Evolutionary conservation across 2,888 invertebrate genomes (phyloP).

Genomic region (Sabellastarte sp.): DNA sequence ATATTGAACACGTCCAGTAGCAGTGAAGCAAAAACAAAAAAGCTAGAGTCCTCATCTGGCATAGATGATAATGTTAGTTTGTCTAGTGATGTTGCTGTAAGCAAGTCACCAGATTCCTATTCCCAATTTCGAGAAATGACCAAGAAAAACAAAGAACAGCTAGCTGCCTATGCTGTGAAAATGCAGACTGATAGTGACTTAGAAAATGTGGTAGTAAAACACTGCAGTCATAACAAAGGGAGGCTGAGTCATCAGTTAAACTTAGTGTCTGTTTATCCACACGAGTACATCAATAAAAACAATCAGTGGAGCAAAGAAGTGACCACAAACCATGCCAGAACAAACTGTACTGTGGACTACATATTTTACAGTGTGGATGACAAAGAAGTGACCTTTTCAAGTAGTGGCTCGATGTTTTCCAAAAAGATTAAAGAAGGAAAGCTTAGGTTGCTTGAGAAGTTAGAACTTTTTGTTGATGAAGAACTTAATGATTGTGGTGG

Average conservation of each 20-base stretch:
- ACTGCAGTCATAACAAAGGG: too few species aligned
- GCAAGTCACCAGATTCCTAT: not conserved
- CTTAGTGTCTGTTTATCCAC: not conserved
- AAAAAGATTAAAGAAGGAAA: not conserved
- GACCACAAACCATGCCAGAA: slow-evolving; percentile 80
- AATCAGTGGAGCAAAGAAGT: too few species aligned
- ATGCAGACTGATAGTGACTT: not conserved
- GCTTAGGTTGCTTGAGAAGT: slow-evolving; percentile 36
- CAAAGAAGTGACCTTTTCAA: slow-evolving; percentile 3
- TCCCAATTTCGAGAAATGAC: too few species aligned
- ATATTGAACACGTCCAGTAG: too few species aligned
- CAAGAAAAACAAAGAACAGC: not conserved
- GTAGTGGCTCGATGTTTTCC: not conserved
- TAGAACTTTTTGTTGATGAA: slow-evolving; percentile 68
- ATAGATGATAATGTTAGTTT: too few species aligned
- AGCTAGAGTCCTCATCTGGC: too few species aligned
- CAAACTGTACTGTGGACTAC: slow-evolving; percentile 73
- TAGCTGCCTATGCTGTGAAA: not conserved
- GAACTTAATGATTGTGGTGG: slow-evolving; percentile 65
- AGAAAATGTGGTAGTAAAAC: too few species aligned
- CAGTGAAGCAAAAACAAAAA: too few species aligned
- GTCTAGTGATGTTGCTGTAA: not conserved
- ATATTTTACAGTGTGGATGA: slow-evolving; percentile 71
- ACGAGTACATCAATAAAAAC: not conserved
- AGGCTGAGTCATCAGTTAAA: not conserved